phyloP scores from a whole-genome alignment of 2,888 invertebrate genomes.

The Ischnura elegans region DNA sequence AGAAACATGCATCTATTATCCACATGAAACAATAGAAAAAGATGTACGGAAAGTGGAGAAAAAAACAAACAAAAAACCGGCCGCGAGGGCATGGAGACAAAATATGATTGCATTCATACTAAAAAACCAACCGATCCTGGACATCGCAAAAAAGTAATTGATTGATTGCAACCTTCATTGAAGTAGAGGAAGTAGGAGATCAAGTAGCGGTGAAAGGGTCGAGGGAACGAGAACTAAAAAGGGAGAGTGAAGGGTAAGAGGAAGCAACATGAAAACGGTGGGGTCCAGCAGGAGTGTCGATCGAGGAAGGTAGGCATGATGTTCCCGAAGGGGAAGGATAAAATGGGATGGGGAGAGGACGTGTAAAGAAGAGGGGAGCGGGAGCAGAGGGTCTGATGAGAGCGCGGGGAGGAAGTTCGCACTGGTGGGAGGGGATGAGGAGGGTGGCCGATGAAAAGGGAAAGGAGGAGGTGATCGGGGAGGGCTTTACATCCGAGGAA shows the following conservation, averaged over 20 bases:
- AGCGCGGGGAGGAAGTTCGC: slow-evolving; percentile 33
- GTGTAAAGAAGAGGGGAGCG: neutral
- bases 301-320: slow-evolving; percentile 40
- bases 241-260: slow-evolving; percentile 32
- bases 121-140: neutral
- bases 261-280: neutral
- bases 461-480: slow-evolving; percentile 30
- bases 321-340: neutral
- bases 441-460: slow-evolving; percentile 44
- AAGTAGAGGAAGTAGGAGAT: neutral
- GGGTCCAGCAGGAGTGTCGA: slow-evolving; percentile 31
- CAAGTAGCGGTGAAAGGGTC: neutral
- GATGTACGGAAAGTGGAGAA: too few species aligned
- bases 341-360: neutral
- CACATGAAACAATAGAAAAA: too few species aligned
- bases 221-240: neutral
- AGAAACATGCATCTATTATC: too few species aligned
- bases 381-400: too few species aligned
- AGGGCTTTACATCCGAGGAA: slow-evolving; percentile 28
- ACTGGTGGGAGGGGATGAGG: slow-evolving; percentile 2
- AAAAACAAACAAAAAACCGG: neutral
- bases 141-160: slow-evolving; percentile 2
- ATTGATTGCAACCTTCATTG: slow-evolving; percentile 22
- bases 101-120: neutral
- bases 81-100: neutral